These are phyloP conservation scores for Drosophila aff. DNA, from an alignment of 1,140 invertebrate species.

Conservation along the genomic window DNA sequence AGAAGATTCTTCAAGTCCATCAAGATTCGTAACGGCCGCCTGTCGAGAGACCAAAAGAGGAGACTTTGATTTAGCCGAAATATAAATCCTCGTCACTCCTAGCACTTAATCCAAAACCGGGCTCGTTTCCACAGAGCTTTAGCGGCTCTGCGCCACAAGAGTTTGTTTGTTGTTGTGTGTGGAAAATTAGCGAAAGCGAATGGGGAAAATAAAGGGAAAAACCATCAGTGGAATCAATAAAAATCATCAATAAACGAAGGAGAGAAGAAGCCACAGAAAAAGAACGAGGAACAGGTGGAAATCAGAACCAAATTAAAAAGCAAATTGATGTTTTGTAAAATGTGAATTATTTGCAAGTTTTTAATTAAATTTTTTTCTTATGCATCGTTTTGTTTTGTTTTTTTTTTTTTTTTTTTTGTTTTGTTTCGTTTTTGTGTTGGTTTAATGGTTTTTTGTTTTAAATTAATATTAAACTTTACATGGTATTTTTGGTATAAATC, in stretches of 20 bases:
- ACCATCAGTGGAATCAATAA: not conserved
- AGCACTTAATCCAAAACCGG: slow-evolving; percentile 33
- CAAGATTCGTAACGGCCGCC: slow-evolving; percentile 45
- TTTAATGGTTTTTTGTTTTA: slow-evolving; percentile 55
- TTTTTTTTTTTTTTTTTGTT: slow-evolving; percentile 33
- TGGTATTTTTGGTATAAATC: slow-evolving; percentile 83
- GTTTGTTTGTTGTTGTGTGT: slow-evolving; percentile 12
- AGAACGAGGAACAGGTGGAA: slow-evolving; percentile 23
- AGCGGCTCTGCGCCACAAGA: slow-evolving; percentile 1
- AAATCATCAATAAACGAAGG: slow-evolving; percentile 44
- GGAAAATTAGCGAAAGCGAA: slow-evolving; percentile 9
- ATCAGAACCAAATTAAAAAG: slow-evolving; percentile 55
- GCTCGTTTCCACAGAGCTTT: slow-evolving; percentile 53
- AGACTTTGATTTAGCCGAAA: slow-evolving; percentile 48
- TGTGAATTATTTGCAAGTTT: slow-evolving; percentile 77
- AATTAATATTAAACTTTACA: slow-evolving; percentile 81
- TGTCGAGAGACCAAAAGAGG: slow-evolving; percentile 45
- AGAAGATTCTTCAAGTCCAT: slow-evolving; percentile 49
- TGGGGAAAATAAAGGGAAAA: not conserved
- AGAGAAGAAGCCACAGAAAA: slow-evolving; percentile 39
- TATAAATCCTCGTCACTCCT: slow-evolving; percentile 3
- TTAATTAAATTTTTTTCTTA: slow-evolving; percentile 77
- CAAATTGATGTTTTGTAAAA: slow-evolving; percentile 63
- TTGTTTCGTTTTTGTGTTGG: slow-evolving; percentile 46
- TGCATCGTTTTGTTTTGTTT: slow-evolving; percentile 62